phyloP scores from a whole-genome alignment of 1,140 invertebrate species.

The Drosophila ercepeae region DNA sequence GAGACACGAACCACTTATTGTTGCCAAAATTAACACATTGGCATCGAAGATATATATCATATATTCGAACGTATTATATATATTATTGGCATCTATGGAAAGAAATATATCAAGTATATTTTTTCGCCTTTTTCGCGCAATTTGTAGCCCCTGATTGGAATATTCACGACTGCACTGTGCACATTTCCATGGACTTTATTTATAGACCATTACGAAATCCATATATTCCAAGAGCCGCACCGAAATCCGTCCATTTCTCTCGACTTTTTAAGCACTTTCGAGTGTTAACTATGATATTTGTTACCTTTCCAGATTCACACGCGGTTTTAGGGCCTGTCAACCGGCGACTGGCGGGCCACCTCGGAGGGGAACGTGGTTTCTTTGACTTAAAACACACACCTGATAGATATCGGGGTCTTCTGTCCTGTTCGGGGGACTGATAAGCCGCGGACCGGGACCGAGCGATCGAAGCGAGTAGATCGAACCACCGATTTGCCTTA shows the following conservation, averaged over 20 bases:
- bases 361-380: slow-evolving; percentile 36
- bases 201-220: slow-evolving; percentile 71
- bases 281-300: slow-evolving; percentile 1
- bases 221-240: slow-evolving; percentile 23
- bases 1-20: slow-evolving; percentile 6
- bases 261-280: neutral
- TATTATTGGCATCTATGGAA: neutral
- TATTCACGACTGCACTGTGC: slow-evolving; percentile 49
- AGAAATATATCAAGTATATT: slow-evolving; percentile 4
- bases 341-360: slow-evolving; percentile 41
- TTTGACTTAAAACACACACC: slow-evolving; percentile 14
- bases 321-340: slow-evolving; percentile 24
- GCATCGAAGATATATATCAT: no score
- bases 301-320: slow-evolving; percentile 41
- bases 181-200: slow-evolving; percentile 69
- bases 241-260: slow-evolving; percentile 13
- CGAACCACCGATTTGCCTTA: slow-evolving; percentile 12
- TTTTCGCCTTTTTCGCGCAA: slow-evolving; percentile 34
- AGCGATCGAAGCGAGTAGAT: neutral
- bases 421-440: slow-evolving; percentile 39
- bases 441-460: slow-evolving; percentile 22
- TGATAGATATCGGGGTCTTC: slow-evolving; percentile 9
- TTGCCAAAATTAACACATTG: slow-evolving; percentile 4
- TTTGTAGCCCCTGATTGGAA: slow-evolving; percentile 12
- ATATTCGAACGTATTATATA: no score